Evolutionary conservation across 2,888 invertebrate species (phyloP).

Genomic region (Aspidapion aeneum): DNA sequence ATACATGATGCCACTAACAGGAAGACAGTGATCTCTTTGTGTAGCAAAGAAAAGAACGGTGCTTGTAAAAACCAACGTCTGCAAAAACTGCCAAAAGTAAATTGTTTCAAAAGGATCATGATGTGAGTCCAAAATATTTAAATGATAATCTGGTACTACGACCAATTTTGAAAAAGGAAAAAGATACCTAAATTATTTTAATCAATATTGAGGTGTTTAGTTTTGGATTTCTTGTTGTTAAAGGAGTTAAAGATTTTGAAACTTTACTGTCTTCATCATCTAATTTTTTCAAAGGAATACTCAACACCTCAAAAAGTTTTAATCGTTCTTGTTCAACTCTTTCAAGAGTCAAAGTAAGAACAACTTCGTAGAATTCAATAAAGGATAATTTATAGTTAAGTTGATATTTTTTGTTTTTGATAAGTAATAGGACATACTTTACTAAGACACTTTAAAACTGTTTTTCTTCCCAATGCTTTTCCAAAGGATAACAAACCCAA

Average conservation of each 20-base stretch:
- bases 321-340: conserved; percentile 24
- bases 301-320: not conserved
- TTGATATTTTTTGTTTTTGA: conserved; percentile 48
- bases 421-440: conserved; percentile 51
- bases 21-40: conserved; percentile 32
- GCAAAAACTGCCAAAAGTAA: conserved; percentile 61
- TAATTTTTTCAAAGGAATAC: not conserved
- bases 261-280: not conserved
- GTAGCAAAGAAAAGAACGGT: conserved; percentile 46
- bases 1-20: conserved; percentile 51
- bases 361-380: conserved; percentile 59
- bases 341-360: conserved; percentile 46
- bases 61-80: conserved; percentile 49
- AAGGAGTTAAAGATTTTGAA: not conserved
- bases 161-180: not conserved
- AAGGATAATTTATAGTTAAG: conserved; percentile 55
- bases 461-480: conserved; percentile 36
- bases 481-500: not conserved
- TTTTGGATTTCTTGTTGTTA: not conserved
- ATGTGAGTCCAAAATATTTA: conserved; percentile 39
- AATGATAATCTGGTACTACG: not conserved
- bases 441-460: conserved; percentile 38
- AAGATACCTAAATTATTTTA: not conserved
- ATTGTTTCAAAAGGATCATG: conserved; percentile 59
- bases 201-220: not conserved